A percentile compares a stretch with the other conserved stretches of the same genome.
These are phyloP conservation scores for Peribatodes rhomboidaria DNA, from an alignment of 2,888 invertebrate species.

Conservation along the genomic window DNA sequence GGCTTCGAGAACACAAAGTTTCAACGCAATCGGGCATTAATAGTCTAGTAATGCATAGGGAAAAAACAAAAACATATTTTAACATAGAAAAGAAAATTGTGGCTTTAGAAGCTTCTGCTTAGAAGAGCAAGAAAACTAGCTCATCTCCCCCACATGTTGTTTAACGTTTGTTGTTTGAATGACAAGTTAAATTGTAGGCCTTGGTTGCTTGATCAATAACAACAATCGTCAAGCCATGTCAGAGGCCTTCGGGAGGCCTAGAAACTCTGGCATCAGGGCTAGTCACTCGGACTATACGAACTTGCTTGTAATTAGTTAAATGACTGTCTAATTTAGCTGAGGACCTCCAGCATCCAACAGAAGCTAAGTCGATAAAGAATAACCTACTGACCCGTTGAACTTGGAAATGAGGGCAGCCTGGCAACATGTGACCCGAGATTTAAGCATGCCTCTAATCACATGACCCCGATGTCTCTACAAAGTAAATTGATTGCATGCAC, in stretches of 20 bases:
- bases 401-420: conserved; percentile 10
- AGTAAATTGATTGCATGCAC: conserved; percentile 23
- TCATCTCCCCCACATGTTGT: no score
- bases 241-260: no score
- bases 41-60: no score
- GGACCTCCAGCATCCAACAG: conserved; percentile 1
- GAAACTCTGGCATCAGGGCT: no score
- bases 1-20: no score
- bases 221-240: no score
- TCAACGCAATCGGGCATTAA: no score
- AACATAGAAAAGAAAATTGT: not conserved
- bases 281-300: no score
- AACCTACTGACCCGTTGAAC: conserved; percentile 27
- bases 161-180: no score
- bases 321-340: not conserved
- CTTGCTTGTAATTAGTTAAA: not conserved
- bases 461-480: conserved; percentile 21
- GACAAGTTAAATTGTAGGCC: no score
- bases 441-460: conserved; percentile 10
- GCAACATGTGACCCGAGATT: conserved; percentile 6
- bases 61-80: not conserved
- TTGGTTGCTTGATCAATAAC: no score
- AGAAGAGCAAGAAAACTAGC: not conserved
- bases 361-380: conserved; percentile 9
- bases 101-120: not conserved